Evolutionary conservation across 2,888 invertebrate species (phyloP).

Genomic region (Himalopsyche japonica): DNA sequence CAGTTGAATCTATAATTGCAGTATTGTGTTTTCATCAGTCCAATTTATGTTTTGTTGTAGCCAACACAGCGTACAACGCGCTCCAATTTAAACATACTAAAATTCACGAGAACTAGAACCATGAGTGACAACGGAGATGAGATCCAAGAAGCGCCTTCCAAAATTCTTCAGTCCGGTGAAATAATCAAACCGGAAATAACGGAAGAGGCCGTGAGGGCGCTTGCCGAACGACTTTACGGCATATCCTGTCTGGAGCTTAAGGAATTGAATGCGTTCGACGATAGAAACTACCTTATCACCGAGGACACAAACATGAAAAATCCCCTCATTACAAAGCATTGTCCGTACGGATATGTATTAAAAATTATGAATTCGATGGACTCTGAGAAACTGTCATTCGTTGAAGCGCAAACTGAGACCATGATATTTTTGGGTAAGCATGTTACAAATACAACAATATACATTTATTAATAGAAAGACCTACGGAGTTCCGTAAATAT

Average conservation of each 20-base stretch:
- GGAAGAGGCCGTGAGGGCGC: slow-evolving; percentile 55
- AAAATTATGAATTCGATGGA: slow-evolving; percentile 85
- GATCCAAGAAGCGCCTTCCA: background rate
- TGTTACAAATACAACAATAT: background rate
- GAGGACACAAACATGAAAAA: slow-evolving; percentile 65
- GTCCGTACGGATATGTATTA: slow-evolving; percentile 71
- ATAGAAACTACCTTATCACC: slow-evolving; percentile 72
- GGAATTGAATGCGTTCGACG: slow-evolving; percentile 77
- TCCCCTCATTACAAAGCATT: slow-evolving; percentile 60
- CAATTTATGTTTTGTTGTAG: background rate
- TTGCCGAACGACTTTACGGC: slow-evolving; percentile 66
- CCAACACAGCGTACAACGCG: background rate
- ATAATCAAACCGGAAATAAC: slow-evolving; percentile 62
- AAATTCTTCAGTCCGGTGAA: slow-evolving; percentile 58
- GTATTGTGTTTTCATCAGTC: background rate
- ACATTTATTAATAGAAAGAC: too few relatives aligned
- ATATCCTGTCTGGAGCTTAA: slow-evolving; percentile 60
- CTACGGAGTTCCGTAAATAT: too few relatives aligned
- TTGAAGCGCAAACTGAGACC: slow-evolving; percentile 77
- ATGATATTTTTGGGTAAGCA: slow-evolving; percentile 71
- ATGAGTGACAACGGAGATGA: background rate
- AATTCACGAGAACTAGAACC: background rate
- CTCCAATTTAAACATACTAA: background rate
- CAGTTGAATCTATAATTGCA: too few relatives aligned
- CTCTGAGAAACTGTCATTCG: slow-evolving; percentile 66